These are phyloP conservation scores for Papilio protenor DNA, from an alignment of 2,888 invertebrate genomes.

Conservation along the genomic window DNA sequence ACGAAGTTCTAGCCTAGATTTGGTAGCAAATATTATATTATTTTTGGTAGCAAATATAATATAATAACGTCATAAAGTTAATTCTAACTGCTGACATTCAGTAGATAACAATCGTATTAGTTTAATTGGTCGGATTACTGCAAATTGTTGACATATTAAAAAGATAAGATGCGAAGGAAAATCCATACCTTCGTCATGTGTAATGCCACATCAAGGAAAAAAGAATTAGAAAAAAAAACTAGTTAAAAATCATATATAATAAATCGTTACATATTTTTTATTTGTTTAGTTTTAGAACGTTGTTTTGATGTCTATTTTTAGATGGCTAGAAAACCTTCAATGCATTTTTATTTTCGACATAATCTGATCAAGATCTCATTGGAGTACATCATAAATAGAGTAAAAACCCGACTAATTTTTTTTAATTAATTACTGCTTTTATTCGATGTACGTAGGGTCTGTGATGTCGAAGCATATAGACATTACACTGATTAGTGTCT, in stretches of 20 bases:
- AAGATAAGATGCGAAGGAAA: constrained; percentile 26
- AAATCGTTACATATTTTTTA: too few relatives aligned
- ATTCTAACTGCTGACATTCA: background rate
- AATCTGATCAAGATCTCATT: too few relatives aligned
- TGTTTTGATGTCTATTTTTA: too few relatives aligned
- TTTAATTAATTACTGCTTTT: too few relatives aligned
- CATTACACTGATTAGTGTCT: background rate
- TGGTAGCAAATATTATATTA: background rate
- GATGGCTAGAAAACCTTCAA: too few relatives aligned
- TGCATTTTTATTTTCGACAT: too few relatives aligned
- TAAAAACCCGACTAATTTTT: too few relatives aligned
- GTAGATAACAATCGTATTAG: constrained; percentile 23
- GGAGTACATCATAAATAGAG: too few relatives aligned
- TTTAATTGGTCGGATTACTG: constrained; percentile 27
- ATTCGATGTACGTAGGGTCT: background rate
- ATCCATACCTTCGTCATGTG: background rate
- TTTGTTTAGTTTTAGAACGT: too few relatives aligned
- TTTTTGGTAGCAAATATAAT: background rate
- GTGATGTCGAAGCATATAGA: background rate
- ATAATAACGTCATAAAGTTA: background rate
- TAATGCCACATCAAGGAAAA: background rate
- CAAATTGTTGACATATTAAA: constrained; percentile 11
- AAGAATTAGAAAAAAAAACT: background rate
- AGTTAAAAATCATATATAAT: too few relatives aligned
- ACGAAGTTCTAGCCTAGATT: too few relatives aligned